Percentiles rank a stretch among this genome's conserved stretches.
phyloP scores from a whole-genome alignment of 2,888 invertebrate species.

The Sarcophaga carnaria region DNA sequence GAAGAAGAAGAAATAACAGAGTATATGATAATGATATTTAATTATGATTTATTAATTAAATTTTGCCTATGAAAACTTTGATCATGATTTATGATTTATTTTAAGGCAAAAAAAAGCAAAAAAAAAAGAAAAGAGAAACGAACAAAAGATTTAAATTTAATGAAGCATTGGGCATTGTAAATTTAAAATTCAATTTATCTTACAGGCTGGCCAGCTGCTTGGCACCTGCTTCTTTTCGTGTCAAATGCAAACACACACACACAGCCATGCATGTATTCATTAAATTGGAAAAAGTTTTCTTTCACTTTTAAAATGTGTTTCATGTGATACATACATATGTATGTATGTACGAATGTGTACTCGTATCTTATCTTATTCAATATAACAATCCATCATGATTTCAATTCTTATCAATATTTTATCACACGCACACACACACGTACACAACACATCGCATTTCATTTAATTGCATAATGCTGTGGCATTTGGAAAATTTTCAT shows the following conservation, averaged over 20 bases:
- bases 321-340: no score
- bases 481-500: not conserved
- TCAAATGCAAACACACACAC: not conserved
- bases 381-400: not conserved
- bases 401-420: not conserved
- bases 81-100: conserved; percentile 30
- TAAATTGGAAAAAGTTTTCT: not conserved
- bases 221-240: not conserved
- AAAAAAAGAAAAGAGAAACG: not conserved
- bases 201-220: not conserved
- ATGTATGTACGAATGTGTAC: not conserved
- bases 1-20: no score
- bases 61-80: conserved; percentile 13
- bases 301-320: not conserved
- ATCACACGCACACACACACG: not conserved
- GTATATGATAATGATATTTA: conserved; percentile 9
- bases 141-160: not conserved
- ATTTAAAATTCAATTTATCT: not conserved
- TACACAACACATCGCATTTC: not conserved
- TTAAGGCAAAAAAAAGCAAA: not conserved
- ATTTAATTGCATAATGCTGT: not conserved
- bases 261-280: no score
- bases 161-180: not conserved
- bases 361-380: not conserved
- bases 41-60: conserved; percentile 49